Base-by-base conservation (phyloP, 2,113 vertebrate genomes). In the Oreotragus oreotragus region DNA sequence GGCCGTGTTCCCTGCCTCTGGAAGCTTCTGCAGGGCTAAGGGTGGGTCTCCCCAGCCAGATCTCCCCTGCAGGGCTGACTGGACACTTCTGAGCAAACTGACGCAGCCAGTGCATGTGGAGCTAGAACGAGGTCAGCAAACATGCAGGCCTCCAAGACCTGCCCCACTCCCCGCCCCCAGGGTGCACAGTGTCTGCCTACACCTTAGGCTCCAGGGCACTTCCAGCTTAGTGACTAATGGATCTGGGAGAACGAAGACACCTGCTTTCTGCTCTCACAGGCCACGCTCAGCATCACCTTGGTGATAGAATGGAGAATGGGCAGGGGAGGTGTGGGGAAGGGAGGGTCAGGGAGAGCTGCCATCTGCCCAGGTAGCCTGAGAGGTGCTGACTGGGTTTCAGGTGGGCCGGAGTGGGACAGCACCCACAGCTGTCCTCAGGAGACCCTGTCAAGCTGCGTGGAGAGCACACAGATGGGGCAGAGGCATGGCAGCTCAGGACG, bases 201-300 rank as follows among this genome's bases (percentile, higher is more conserved):
- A 7, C 23, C 49, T 47, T 39, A 13, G 53, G 60, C 55, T 55
- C 8, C 64, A 88, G 53, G 45, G 17, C 45, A 47, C 36, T 81
- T 92, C 53, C 79, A 49, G 13, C 95, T 53, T 94, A 92, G 96
- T 84, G 91, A 91, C 92, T 81, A 92, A 91, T 88, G 92, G 88
- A 43, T 62, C 62, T 13, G 39, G 4, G 57, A 64, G 87, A 93
- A 76, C 39, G 33, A 58, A 30, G 79, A 47, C 60, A 62, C 90
- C 88, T 90, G 95, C 19, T 70, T 77, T 86, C 30, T 58, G n/a
- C 84, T 51, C 76, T 87, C 30, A 2, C 39, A 94, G 77, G 91
- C 25, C 39, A 27, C 11, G 30, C n/a, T 91, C 62, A 27, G 43
- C 27, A 10, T 97, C 49, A 58, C 94, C 94, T 93, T 94, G 90